phyloP scores from a whole-genome alignment of 2,113 vertebrate genomes.

The Nettapus auritus region DNA sequence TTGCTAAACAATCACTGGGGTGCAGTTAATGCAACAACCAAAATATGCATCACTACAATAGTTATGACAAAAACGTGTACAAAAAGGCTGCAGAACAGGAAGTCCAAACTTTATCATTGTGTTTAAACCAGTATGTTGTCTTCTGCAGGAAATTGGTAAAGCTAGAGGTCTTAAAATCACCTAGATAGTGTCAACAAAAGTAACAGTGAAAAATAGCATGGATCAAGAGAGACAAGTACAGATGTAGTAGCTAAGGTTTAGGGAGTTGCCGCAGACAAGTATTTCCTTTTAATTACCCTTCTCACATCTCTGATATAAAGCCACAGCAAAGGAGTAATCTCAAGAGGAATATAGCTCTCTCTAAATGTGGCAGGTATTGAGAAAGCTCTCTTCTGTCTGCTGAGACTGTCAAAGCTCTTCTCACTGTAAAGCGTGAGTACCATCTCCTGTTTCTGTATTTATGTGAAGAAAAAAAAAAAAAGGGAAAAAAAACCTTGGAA shows the following conservation, averaged over 20 bases:
- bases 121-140: background rate
- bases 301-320: conserved; percentile 17
- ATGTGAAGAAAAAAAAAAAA: background rate
- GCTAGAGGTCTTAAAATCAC: background rate
- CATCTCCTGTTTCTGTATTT: background rate
- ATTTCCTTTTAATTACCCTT: background rate
- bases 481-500: background rate
- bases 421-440: background rate
- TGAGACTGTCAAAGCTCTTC: background rate
- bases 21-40: background rate
- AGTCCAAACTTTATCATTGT: background rate
- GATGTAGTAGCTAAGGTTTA: background rate
- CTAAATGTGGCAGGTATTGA: conserved; percentile 15
- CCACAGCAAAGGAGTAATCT: background rate
- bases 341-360: conserved; percentile 2
- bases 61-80: background rate
- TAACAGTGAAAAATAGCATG: background rate
- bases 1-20: background rate
- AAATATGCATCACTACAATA: background rate
- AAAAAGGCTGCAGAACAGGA: background rate
- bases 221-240: background rate
- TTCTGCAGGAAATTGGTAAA: conserved; percentile 10
- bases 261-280: background rate
- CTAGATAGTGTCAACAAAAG: background rate
- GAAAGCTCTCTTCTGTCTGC: background rate